Evolutionary conservation across 2,888 invertebrate genomes (phyloP), one percentile per base, ranked within the genome.

Genomic region (Oscheius sp.): DNA sequence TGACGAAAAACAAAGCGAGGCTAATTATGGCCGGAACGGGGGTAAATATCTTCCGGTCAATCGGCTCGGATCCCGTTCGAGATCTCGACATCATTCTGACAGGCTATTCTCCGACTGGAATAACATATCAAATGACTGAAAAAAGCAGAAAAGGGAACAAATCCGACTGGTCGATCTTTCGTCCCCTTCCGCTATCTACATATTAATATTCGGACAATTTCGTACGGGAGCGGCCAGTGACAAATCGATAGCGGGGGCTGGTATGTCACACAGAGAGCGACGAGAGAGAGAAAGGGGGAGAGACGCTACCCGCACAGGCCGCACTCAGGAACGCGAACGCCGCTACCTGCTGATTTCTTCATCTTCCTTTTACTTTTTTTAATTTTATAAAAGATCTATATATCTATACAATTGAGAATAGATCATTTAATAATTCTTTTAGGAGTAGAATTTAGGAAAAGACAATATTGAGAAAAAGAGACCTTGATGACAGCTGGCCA

Each of bases 221-320:
- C 59, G 59, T 17, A 59, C 59, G 59, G 44, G 59, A 59, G 59
- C 41, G 59, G 54, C 47, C 36, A 24, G 33, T 54, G 32, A 59
- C 59, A 70, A 66, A 70, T 67, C 70, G 66, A 50, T 54, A 56
- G 47, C 61, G 33, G 67, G 33, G 68, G 57, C 36, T 47, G 64
- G 30, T 41, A 32, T 47, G 68, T 59, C 59, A 44, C 59, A 41
- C 59, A 44, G 26, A 54, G 20, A 30, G 56, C 24, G 49, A 24
- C 0, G 30, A 67, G 49, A 30, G 50, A 38, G 30, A 50, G n/a
- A 14, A 41, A 33, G 57, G 32, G 66, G 30, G 54, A n/a, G n/a
- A n/a, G n/a, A 9, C 47, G 22, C 47, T 12, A 20, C 8, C 47
- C 24, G 22, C n/a, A 36, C 24, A 24, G 17, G 20, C 22, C 47